Conservation (phyloP, 2,113 vertebrate species). For the Tautogolabrus adspersus region DNA sequence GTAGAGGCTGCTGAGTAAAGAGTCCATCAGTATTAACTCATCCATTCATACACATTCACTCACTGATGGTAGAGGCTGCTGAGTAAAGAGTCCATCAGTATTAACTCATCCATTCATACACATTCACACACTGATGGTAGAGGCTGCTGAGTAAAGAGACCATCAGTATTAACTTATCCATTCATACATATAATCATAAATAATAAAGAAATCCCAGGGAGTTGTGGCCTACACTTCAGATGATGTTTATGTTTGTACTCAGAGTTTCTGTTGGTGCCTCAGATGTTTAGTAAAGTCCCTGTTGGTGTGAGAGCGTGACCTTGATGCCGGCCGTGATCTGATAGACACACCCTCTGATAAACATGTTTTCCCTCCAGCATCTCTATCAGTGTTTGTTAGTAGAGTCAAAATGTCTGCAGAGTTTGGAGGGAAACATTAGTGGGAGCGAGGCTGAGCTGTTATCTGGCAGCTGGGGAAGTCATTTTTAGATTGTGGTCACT, state of each 20-base stretch:
- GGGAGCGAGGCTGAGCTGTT: slow-evolving; percentile 68
- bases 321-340: slow-evolving; percentile 50
- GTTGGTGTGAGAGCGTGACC: slow-evolving; percentile 60
- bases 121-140: too few species aligned
- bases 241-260: not conserved
- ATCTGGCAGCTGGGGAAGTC: slow-evolving; percentile 80
- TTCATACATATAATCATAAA: too few species aligned
- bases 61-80: too few species aligned
- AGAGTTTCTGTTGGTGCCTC: not conserved
- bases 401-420: slow-evolving; percentile 76
- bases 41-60: too few species aligned
- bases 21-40: too few species aligned
- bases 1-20: too few species aligned
- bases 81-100: too few species aligned
- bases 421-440: slow-evolving; percentile 72
- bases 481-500: slow-evolving; percentile 82
- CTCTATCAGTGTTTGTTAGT: slow-evolving; percentile 54
- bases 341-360: slow-evolving; percentile 73
- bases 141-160: too few species aligned
- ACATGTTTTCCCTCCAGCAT: slow-evolving; percentile 61
- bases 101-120: too few species aligned
- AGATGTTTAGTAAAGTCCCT: slow-evolving; percentile 7
- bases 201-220: too few species aligned
- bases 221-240: too few species aligned
- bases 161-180: too few species aligned